Evolutionary conservation across 1,140 invertebrate species (phyloP).

Genomic region (Drosophila simulans): DNA sequence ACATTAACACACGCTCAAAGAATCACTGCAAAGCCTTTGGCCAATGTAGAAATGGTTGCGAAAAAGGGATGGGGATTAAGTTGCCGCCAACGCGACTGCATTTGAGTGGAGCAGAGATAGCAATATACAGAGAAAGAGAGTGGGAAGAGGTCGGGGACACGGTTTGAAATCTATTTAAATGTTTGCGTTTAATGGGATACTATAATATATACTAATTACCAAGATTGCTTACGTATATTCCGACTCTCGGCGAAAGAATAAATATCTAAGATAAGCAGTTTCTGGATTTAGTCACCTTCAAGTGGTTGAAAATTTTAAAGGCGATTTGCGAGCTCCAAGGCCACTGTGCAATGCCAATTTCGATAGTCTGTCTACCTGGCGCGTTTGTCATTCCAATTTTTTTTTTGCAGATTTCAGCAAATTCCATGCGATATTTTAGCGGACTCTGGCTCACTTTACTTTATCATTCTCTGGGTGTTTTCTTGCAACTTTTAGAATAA

Average conservation of each 20-base stretch:
- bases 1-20: conserved; percentile 23
- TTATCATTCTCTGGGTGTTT: conserved; percentile 5
- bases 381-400: conserved; percentile 33
- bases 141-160: background rate
- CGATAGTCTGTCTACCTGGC: conserved; percentile 34
- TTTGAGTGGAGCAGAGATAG: conserved; percentile 25
- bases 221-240: too few relatives aligned
- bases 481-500: conserved; percentile 13
- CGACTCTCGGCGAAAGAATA: background rate
- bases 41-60: conserved; percentile 20
- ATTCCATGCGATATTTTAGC: conserved; percentile 64
- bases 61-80: conserved; percentile 14
- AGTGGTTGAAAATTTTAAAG: conserved; percentile 12
- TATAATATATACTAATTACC: too few relatives aligned
- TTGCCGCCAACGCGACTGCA: conserved; percentile 40
- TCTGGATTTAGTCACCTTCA: conserved; percentile 12
- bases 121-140: background rate
- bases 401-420: conserved; percentile 71
- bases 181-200: too few relatives aligned
- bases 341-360: conserved; percentile 38
- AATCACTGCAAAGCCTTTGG: conserved; percentile 45
- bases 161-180: too few relatives aligned
- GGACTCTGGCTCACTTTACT: conserved; percentile 53
- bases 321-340: background rate
- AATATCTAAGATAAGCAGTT: background rate